Percentiles rank a stretch among this genome's conserved stretches.
phyloP scores from a whole-genome alignment of 2,797 vertebrate genomes.

The Sebastes melanostomus region DNA sequence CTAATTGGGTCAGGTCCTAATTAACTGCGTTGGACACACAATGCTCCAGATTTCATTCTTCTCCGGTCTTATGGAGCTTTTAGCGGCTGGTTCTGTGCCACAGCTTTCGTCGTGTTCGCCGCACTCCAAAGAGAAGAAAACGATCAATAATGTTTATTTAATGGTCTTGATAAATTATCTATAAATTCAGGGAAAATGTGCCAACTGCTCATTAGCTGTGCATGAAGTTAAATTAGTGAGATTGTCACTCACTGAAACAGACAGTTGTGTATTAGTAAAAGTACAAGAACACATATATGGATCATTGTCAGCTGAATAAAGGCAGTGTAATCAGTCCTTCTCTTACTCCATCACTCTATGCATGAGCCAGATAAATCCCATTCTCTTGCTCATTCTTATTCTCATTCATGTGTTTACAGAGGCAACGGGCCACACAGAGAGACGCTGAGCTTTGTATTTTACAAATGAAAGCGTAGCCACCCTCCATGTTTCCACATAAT shows the following conservation, averaged over 20 bases:
- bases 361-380: slow-evolving; percentile 68
- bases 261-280: slow-evolving; percentile 2
- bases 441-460: slow-evolving; percentile 66
- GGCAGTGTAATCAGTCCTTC: slow-evolving; percentile 39
- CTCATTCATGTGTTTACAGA: slow-evolving; percentile 85
- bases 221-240: slow-evolving; percentile 23
- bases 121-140: slow-evolving; percentile 6
- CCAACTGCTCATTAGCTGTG: slow-evolving; percentile 17
- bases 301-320: slow-evolving; percentile 25
- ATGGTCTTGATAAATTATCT: slow-evolving; percentile 11
- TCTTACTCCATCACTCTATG: slow-evolving; percentile 60
- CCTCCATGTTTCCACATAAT: slow-evolving; percentile 79
- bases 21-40: slow-evolving; percentile 70
- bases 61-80: slow-evolving; percentile 45
- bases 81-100: slow-evolving; percentile 38
- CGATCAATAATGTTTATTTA: slow-evolving; percentile 8
- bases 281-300: slow-evolving; percentile 4
- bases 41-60: slow-evolving; percentile 54
- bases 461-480: slow-evolving; percentile 81
- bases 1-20: slow-evolving; percentile 80
- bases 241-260: slow-evolving; percentile 1
- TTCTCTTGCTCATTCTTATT: slow-evolving; percentile 72
- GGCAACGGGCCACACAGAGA: slow-evolving; percentile 83
- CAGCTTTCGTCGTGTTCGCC: slow-evolving; percentile 6
- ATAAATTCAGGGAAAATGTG: slow-evolving; percentile 6